Evolutionary conservation across 1,140 invertebrate genomes (phyloP), one percentile per base, ranked within the genome.

Genomic region (Hypsibius dujardini): DNA sequence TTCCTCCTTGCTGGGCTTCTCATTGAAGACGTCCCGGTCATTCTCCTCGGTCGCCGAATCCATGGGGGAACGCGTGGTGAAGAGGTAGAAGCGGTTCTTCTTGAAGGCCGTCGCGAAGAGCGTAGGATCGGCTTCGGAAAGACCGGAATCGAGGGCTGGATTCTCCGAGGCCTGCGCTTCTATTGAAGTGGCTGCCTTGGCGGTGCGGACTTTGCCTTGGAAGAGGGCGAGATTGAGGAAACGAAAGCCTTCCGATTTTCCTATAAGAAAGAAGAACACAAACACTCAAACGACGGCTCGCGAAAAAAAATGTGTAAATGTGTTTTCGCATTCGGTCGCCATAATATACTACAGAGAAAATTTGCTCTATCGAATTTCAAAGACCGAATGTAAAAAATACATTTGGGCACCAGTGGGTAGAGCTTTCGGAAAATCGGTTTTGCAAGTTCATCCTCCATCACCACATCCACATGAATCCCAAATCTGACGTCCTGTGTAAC

Each of bases 1-100:
- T 75, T 99, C 95, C 80, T 99, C 96, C 78, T 98, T 98, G 0
- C 91, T 91, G 1, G 96, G 96, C 77, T 95, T 96, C 79, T 99
- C 96, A 79, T 99, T 99, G 78, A 98, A 98, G 2, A 99, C 85
- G 79, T 98, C 95, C 74, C 95, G 81, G 77, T 96, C 92, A 15
- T 86, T 86, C 75, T 93, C 90, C n/a, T 83, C 84, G 92, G 90
- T 74, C 90, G 84, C 47, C 91, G 81, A 72, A 86, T 81, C 45
- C 74, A 79, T 77, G 28, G 79, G 76, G 72, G 81, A 80, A 69
- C 79, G 79, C 74, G 80, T 80, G 1, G 90, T 89, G 78, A 98
- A 98, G 78, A 98, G 83, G 78, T 92, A 99, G 79, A 96, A 95
- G 70, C 93, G 80, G 81, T 94, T 92, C 79, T 92, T 98, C 79